A percentile compares a stretch with the other conserved stretches of the same genome.
Conservation (phyloP, 2,113 vertebrate species). For the Mohoua ochrocephala region DNA sequence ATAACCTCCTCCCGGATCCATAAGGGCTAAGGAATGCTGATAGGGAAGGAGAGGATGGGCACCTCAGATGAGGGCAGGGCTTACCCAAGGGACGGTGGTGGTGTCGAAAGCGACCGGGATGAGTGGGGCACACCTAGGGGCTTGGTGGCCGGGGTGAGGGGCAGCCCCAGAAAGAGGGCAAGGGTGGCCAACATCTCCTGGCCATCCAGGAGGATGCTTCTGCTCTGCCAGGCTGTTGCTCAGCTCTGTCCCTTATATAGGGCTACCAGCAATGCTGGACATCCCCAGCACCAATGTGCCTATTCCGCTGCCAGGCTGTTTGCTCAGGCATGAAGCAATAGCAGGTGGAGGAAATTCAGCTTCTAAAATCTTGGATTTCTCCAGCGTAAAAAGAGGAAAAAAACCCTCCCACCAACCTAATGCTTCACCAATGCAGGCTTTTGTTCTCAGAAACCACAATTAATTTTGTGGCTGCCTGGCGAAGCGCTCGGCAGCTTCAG, state of each 20-base stretch:
- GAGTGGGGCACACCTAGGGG: neutral
- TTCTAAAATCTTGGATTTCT: neutral
- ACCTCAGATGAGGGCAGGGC: neutral
- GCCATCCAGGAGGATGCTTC: rapidly evolving
- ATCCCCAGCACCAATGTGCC: neutral
- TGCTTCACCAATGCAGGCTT: rapidly evolving
- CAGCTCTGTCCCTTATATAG: neutral
- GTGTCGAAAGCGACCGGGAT: neutral
- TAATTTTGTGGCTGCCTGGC: neutral
- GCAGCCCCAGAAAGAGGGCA: neutral
- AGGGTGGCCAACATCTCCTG: neutral
- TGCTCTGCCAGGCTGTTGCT: neutral
- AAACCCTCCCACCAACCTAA: neutral
- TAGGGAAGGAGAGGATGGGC: neutral
- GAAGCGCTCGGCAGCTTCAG: rapidly evolving
- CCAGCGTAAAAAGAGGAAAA: neutral
- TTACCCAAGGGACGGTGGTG: neutral
- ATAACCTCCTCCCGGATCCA: rapidly evolving
- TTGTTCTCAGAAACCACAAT: neutral
- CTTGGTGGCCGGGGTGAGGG: neutral
- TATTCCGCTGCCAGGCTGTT: neutral
- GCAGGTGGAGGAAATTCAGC: neutral
- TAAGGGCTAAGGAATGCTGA: rapidly evolving
- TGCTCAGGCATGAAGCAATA: slow-evolving; percentile 44
- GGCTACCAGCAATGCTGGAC: neutral